Base-by-base conservation (phyloP, 1,140 invertebrate genomes). In the Arctopsyche grandis region DNA sequence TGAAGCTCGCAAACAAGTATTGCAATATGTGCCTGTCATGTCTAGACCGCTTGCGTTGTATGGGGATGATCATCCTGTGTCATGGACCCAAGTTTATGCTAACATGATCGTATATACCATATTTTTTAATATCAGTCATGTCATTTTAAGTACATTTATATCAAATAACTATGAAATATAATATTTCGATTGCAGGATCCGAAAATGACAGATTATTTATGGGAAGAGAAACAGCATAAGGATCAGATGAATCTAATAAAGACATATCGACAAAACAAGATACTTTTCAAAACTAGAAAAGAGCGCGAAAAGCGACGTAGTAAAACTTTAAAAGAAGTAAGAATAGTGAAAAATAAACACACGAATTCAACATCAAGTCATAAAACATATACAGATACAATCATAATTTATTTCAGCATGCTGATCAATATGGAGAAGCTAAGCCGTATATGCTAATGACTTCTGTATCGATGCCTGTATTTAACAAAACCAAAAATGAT, bases 1-100 rank as follows among this genome's bases (percentile, higher is more conserved):
- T 12, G 97, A 99, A 89, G 96, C 99, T 14, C 91, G 96, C 48
- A 97, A 99, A 87, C 93, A 98, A 89, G 96, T 99, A 5, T 87
- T 98, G 78, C 94, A 96, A 84, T 97, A 98, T 85, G 92, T 98
- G 81, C 94, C 95, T 24, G 96, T 98, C 5, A 93, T 98, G 91
- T 95, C 96, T 5, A 89, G 96, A 80, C 96, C 96, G 0, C 88
- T 97, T 80, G 96, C 97, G 12, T 89, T 97, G 77, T 92, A 92
- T 81, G 89, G 91, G 84, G 91, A 91, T 16, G 90, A 93, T 75
- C 95, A 97, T 86, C 94, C 94, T 5, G 91, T 93, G 29, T 93
- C 96, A 52, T 98, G 96, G 96, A 97, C 95, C 0, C 94, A 95
- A 22, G 93, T 97, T 14, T 97, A 98, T 86, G 95, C 96, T 9